Percentiles rank a stretch among this genome's conserved stretches.
phyloP scores from a whole-genome alignment of 2,797 vertebrate species.

The Crocidura indochinensis region DNA sequence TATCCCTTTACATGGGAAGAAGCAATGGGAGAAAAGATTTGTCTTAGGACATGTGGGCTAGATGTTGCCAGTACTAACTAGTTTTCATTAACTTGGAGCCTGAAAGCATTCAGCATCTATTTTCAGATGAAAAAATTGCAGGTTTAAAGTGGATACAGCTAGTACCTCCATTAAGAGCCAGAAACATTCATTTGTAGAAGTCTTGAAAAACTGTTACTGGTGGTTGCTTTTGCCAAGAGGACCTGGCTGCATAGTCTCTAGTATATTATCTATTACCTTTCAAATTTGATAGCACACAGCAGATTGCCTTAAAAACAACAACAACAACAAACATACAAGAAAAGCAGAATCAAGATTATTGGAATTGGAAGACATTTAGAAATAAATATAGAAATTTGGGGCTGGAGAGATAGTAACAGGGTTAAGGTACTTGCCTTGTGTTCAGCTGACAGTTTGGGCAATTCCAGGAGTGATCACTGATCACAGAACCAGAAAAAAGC shows the following conservation, averaged over 20 bases:
- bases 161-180: background rate
- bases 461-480: no score
- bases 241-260: background rate
- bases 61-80: constrained; percentile 26
- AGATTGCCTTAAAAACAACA: background rate
- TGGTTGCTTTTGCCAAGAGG: background rate
- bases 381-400: background rate
- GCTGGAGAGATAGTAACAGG: no score
- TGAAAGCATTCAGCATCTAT: background rate
- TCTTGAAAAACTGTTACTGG: background rate
- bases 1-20: background rate
- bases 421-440: no score
- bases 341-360: background rate
- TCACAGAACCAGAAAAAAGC: no score
- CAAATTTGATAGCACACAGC: background rate
- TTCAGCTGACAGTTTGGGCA: no score
- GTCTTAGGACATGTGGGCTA: background rate
- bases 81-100: background rate
- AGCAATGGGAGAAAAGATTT: background rate
- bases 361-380: background rate
- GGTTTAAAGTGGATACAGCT: background rate
- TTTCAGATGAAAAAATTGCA: constrained; percentile 6
- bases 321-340: background rate
- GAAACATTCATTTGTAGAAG: background rate
- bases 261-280: background rate